A percentile compares a stretch with the other conserved stretches of the same genome.
These are phyloP conservation scores for Anhinga rufa DNA, from an alignment of 2,113 vertebrate species.

Conservation along the genomic window DNA sequence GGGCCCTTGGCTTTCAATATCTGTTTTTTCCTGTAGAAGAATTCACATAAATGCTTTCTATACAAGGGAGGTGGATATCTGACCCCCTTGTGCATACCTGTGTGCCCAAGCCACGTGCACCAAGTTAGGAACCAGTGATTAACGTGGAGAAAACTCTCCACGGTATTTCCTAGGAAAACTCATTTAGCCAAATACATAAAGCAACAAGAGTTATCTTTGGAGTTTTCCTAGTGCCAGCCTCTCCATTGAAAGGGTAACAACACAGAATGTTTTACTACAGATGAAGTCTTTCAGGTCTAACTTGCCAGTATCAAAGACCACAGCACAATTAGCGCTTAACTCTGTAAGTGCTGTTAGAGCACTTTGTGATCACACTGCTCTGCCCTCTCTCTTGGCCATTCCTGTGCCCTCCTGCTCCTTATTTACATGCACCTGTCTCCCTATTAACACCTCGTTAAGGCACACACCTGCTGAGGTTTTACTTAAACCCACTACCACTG, in stretches of 20 bases:
- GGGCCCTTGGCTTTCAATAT: background rate
- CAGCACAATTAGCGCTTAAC: background rate
- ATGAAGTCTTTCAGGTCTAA: background rate
- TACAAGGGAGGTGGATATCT: background rate
- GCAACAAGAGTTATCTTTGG: background rate
- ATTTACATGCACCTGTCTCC: constrained; percentile 60
- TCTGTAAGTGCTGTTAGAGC: background rate
- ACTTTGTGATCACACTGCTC: background rate
- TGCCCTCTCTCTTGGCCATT: background rate
- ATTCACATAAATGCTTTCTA: background rate
- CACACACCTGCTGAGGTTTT: constrained; percentile 63
- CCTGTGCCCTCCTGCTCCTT: background rate
- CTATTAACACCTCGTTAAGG: constrained; percentile 64
- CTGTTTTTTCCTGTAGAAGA: background rate
- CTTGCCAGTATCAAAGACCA: background rate
- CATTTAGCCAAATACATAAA: background rate
- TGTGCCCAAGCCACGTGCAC: background rate
- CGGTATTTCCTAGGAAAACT: background rate
- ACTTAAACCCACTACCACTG: constrained; percentile 29
- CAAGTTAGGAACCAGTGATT: background rate
- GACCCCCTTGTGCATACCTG: background rate
- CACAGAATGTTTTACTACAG: background rate
- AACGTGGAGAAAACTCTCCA: background rate
- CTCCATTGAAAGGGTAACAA: background rate
- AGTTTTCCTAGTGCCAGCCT: background rate